Base-by-base conservation (phyloP, 2,888 invertebrate genomes). In the Cantharis lateralis region DNA sequence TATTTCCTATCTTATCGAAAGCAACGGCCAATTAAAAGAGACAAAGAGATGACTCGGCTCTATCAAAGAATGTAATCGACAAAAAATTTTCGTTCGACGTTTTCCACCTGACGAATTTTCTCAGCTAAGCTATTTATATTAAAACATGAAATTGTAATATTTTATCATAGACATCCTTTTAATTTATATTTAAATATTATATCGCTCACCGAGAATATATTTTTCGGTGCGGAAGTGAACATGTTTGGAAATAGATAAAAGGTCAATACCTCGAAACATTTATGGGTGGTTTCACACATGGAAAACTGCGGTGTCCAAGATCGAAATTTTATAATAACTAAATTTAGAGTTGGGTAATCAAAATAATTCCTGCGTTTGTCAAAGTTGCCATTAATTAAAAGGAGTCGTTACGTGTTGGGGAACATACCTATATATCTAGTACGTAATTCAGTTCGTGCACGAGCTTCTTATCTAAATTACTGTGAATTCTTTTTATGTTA, bases 211-310 rank as follows among this genome's bases (percentile, higher is more conserved):
- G 16, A 63, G 24, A 66, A 69, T 71, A 68, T 73, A 70, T 75
- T 73, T 80, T 79, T 79, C 80, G 77, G 79, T 77, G 80, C 83
- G 83, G 82, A 82, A 82, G 81, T 78, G 63, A 81, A 80, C 79
- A 79, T 81, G 64, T 78, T 79, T 72, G 75, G 72, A 73, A 71
- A 72, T 71, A 78, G 80, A 81, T 81, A 81, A 82, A 79, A 79
- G 82, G 82, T 82, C 82, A 82, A 81, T 80, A 81, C 78, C 80
- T 80, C 80, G 63, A 68, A 75, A 79, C 72, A 79, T 78, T 79
- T 75, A 74, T 73, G 73, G 76, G 68, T 73, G 70, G 76, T 77
- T 77, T 77, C 73, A 73, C 76, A 71, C 76, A 70, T 73, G 70
- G 20, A 66, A 66, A 66, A 66, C 24, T 20, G 20, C 5, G 24